Conservation (phyloP, 64 coral and sea anemone genomes). For the Stylophora pistillata region DNA sequence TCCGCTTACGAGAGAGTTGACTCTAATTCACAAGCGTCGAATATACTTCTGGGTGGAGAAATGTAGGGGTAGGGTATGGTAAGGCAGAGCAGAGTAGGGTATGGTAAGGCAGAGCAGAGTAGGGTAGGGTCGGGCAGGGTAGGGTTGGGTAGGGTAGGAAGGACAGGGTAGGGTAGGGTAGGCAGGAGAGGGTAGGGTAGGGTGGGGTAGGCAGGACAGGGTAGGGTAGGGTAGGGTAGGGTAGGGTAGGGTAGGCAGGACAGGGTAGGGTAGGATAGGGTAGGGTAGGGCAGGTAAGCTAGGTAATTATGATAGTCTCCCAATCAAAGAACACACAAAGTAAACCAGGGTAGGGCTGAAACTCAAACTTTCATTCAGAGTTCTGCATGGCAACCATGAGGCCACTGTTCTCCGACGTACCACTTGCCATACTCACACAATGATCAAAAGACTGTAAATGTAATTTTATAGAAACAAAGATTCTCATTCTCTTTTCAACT, state of each 20-base stretch:
- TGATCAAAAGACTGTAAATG: background rate
- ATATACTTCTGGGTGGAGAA: too few species aligned
- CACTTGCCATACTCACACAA: too few species aligned
- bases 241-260: slow-evolving; percentile 6
- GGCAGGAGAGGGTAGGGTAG: background rate
- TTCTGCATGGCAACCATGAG: too few species aligned
- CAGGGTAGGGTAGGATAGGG: slow-evolving; percentile 1
- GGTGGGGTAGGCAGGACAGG: background rate
- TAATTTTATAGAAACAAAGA: background rate
- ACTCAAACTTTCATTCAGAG: too few species aligned
- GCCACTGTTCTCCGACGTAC: too few species aligned
- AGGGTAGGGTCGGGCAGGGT: background rate
- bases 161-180: too few species aligned
- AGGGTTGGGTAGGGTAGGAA: background rate
- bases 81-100: background rate
- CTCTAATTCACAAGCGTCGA: too few species aligned
- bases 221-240: background rate
- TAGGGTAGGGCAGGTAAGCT: background rate
- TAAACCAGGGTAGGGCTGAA: too few species aligned
- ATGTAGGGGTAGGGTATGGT: background rate
- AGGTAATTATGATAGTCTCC: too few species aligned
- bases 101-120: background rate
- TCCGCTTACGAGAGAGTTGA: background rate
- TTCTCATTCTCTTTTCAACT: too few species aligned
- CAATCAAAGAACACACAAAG: too few species aligned